Evolutionary conservation across 2,797 vertebrate species (phyloP).

Genomic region (Pseudomugil gertrudae): DNA sequence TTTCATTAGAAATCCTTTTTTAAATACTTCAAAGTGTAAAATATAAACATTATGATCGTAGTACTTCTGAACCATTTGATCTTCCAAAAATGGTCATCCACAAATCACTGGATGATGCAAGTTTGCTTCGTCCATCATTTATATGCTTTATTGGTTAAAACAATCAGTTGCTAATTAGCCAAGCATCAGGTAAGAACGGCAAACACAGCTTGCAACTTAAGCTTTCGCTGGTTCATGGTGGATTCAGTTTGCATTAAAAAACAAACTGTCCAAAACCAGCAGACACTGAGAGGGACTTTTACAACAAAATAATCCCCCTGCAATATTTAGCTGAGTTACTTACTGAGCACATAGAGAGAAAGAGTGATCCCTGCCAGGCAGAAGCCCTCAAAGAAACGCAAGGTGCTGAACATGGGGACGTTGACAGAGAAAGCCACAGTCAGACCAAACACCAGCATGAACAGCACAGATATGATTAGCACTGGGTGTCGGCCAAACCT

Average conservation of each 20-base stretch:
- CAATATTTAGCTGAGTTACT: conserved; percentile 74
- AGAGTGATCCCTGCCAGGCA: conserved; percentile 94
- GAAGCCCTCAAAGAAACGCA: conserved; percentile 98
- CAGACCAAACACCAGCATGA: conserved; percentile 94
- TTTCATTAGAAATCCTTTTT: too few species aligned
- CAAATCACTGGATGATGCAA: not conserved
- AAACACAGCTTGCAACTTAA: not conserved
- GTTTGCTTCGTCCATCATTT: not conserved
- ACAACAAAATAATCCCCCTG: not conserved
- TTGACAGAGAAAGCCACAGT: conserved; percentile 95
- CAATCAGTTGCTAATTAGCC: not conserved
- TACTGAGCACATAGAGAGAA: conserved; percentile 92
- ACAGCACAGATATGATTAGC: conserved; percentile 90
- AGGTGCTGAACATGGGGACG: conserved; percentile 97
- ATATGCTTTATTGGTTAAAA: not conserved
- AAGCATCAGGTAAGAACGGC: not conserved
- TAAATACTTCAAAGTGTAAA: too few species aligned
- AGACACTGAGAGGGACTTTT: not conserved
- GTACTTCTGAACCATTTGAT: not conserved
- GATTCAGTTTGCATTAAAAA: too few species aligned
- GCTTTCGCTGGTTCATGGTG: not conserved
- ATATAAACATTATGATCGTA: too few species aligned
- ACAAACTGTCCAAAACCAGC: not conserved
- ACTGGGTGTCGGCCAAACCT: conserved; percentile 95
- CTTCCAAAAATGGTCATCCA: not conserved